Base-by-base conservation (phyloP, 1,140 invertebrate species). In the Zophobas atratus region DNA sequence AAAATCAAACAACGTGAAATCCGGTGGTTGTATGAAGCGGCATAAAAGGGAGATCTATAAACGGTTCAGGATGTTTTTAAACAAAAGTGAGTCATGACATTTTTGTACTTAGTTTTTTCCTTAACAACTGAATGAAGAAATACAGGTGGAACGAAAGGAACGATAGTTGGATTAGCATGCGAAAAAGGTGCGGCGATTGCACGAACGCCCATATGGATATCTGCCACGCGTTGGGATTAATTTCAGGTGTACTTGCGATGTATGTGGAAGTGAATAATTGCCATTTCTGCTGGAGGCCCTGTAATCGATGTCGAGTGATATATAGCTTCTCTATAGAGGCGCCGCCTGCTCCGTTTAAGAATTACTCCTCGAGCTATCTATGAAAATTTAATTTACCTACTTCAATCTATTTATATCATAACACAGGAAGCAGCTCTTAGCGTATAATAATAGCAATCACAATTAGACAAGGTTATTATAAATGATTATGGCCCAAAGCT, bases 391-490 rank as follows among this genome's bases (percentile, higher is more conserved):
- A 60, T 60, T 60, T 60, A 60, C 56, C 36, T 60, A 60, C 56
- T 60, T 60, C 38, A 60, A 60, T 60, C 56, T 60, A 60, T 60
- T 60, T 60, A 60, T 60, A 60, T 38, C 56, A 60, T 39, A 60
- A 60, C 56, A 60, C 56, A 39, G 56, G 56, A 60, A 60, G 56
- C 56, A 39, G 56, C 38, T 60, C 56, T 60, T 60, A 39, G 56
- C 6, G 56, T 38, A 39, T 60, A 60, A 60, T 60, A 60, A 60
- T 60, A 60, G 56, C 36, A 60, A 60, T 60, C 35, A 60, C 56
- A 60, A 60, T 60, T 60, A 60, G 56, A 60, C 56, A 39, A 60
- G 32, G 56, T 60, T 60, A 60, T 60, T 60, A 35, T 60, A 60
- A 60, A 60, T 60, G 56, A 39, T 39, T 60, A 38, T 60, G 56